These are phyloP conservation scores for Melanostigma gelatinosum DNA, from an alignment of 2,113 vertebrate genomes.

Conservation along the genomic window DNA sequence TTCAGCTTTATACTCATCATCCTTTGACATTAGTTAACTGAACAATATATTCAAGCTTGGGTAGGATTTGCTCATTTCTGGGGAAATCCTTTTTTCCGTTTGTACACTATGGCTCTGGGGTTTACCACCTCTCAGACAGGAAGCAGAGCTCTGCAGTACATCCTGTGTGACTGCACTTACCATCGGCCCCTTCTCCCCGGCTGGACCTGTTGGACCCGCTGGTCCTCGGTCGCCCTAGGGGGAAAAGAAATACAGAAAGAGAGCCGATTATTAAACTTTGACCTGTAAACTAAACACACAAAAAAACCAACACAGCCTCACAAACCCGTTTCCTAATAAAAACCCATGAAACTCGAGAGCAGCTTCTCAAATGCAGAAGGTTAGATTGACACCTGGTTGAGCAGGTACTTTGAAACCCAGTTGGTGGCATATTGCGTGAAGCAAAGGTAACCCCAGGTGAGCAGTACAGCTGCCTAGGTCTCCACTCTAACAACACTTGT, in stretches of 20 bases:
- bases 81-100: background rate
- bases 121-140: conserved; percentile 12
- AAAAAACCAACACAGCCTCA: background rate
- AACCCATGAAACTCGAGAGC: conserved; percentile 50
- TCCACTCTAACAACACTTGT: conserved; percentile 21
- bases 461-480: conserved; percentile 7
- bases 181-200: conserved; percentile 90
- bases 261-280: conserved; percentile 42
- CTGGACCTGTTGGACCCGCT: conserved; percentile 90
- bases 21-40: conserved; percentile 26
- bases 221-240: conserved; percentile 93
- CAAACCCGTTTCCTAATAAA: conserved; percentile 32
- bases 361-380: conserved; percentile 33
- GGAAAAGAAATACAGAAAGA: conserved; percentile 37
- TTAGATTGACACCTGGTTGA: conserved; percentile 48
- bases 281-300: conserved; percentile 40
- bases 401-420: conserved; percentile 42
- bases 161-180: conserved; percentile 81
- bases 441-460: conserved; percentile 29
- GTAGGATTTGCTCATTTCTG: conserved; percentile 7
- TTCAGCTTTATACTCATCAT: conserved; percentile 33
- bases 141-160: conserved; percentile 9
- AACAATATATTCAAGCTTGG: background rate
- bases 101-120: background rate
- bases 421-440: conserved; percentile 35